Evolutionary conservation across 2,113 vertebrate species (phyloP), one percentile per base, ranked within the genome.

Genomic region (Eretmochelys imbricata): DNA sequence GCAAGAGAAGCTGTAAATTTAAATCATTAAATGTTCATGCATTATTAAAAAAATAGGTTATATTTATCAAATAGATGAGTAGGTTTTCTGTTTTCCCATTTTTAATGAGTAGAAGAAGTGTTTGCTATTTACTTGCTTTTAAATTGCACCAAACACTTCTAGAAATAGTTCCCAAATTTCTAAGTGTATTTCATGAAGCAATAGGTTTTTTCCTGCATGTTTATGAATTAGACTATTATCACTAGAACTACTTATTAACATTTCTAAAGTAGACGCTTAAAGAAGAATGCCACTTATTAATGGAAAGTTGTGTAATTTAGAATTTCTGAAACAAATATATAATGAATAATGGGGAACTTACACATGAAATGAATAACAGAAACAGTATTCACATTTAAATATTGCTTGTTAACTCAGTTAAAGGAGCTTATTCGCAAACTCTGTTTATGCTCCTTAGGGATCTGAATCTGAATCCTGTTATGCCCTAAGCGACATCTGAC

Each of bases 121-220:
- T 92, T 95, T 95, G 80, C 92, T 95, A 93, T 96, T 94, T 97
- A 88, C 94, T 95, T 96, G 78, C 95, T 95, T 94, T 95, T 89
- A 96, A 87, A 38, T 95, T 94, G 91, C 95, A 93, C 94, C 82
- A 78, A 93, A 88, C 84, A 93, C 55, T 89, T 94, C 85, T 89
- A 95, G 94, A 96, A 95, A 90, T 97, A 97, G 96, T 97, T 95
- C 93, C 96, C 87, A 90, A 84, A 88, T 94, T 96, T 97, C 94
- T 89, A 69, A 96, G 84, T 93, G 88, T 95, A 95, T 96, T 97
- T 97, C 95, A 96, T 97, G 96, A 96, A 91, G 95, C 10, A 83
- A 85, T 91, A 62, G 51, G 6, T 86, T 95, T 96, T 75, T 55
- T 85, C 90, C 78, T 14, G 14, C 46, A 50, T 3, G 0, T 82